Conservation (phyloP, 2,888 invertebrate genomes). For the Machimus atricapillus region DNA sequence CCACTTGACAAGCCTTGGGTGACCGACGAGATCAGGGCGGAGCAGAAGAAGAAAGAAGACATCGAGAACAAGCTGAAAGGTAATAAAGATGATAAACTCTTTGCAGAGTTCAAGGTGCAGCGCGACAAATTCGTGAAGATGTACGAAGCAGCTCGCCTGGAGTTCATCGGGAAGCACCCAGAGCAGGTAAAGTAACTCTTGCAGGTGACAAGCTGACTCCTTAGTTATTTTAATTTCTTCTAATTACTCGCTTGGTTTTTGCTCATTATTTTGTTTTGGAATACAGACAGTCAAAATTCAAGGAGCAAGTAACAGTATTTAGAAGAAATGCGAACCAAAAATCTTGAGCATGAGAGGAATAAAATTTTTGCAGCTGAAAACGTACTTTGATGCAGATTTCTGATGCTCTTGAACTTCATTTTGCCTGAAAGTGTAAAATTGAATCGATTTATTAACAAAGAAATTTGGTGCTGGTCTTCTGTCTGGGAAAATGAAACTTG, state of each 20-base stretch:
- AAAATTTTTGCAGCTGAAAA: constrained; percentile 37
- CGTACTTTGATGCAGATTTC: background rate
- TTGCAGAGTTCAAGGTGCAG: constrained; percentile 67
- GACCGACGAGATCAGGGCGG: constrained; percentile 65
- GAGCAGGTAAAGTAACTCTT: constrained; percentile 59
- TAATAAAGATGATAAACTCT: constrained; percentile 65
- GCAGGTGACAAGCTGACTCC: background rate
- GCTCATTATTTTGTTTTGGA: constrained; percentile 16
- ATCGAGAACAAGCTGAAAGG: constrained; percentile 63
- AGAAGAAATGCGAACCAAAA: constrained; percentile 25
- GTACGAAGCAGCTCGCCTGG: constrained; percentile 66
- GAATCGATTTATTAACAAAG: background rate
- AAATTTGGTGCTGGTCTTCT: background rate
- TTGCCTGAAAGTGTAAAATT: background rate
- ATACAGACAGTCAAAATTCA: background rate
- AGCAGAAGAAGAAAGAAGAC: constrained; percentile 66
- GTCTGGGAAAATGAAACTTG: background rate
- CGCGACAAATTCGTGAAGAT: constrained; percentile 67
- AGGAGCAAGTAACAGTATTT: constrained; percentile 39
- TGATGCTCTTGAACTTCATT: constrained; percentile 5
- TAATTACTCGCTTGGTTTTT: constrained; percentile 36
- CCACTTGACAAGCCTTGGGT: constrained; percentile 68
- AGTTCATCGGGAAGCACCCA: constrained; percentile 65
- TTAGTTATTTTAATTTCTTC: constrained; percentile 34
- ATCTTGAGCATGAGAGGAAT: constrained; percentile 1